phyloP scores from a whole-genome alignment of 2,113 vertebrate species.

The Chionodraco myersi region DNA sequence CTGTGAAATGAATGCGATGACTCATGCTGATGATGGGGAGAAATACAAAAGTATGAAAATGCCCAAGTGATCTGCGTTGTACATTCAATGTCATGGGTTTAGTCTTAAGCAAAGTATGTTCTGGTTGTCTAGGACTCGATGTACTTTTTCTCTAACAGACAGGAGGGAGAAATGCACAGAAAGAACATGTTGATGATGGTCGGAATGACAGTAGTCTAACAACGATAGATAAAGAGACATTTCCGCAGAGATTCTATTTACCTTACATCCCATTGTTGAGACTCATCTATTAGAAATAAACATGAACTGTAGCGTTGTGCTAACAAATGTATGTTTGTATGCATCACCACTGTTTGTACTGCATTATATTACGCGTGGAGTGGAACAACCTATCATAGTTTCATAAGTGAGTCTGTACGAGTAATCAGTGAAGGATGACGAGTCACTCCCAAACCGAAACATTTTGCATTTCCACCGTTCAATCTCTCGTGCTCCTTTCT shows the following conservation, averaged over 20 bases:
- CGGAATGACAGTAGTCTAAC: constrained; percentile 31
- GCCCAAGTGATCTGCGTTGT: constrained; percentile 49
- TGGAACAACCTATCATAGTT: constrained; percentile 67
- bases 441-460: constrained; percentile 59
- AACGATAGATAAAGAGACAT: constrained; percentile 16
- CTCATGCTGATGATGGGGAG: constrained; percentile 33
- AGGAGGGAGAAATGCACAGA: not conserved
- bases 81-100: constrained; percentile 60
- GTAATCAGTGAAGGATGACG: constrained; percentile 58
- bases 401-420: constrained; percentile 66
- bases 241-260: constrained; percentile 7
- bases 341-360: constrained; percentile 50
- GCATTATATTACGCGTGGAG: constrained; percentile 51
- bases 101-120: constrained; percentile 34
- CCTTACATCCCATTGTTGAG: constrained; percentile 16
- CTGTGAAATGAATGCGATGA: constrained; percentile 62
- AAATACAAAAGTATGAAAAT: constrained; percentile 17
- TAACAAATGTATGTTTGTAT: constrained; percentile 50
- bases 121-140: constrained; percentile 20
- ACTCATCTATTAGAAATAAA: constrained; percentile 33
- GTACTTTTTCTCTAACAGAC: constrained; percentile 37
- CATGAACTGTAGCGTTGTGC: constrained; percentile 47
- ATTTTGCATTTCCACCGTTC: constrained; percentile 58
- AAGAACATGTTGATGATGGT: constrained; percentile 10
- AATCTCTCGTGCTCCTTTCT: constrained; percentile 41